Percentiles rank a stretch among this genome's conserved stretches.
Conservation (phyloP, 1,140 invertebrate species). For the Lepeophtheirus salmonis region DNA sequence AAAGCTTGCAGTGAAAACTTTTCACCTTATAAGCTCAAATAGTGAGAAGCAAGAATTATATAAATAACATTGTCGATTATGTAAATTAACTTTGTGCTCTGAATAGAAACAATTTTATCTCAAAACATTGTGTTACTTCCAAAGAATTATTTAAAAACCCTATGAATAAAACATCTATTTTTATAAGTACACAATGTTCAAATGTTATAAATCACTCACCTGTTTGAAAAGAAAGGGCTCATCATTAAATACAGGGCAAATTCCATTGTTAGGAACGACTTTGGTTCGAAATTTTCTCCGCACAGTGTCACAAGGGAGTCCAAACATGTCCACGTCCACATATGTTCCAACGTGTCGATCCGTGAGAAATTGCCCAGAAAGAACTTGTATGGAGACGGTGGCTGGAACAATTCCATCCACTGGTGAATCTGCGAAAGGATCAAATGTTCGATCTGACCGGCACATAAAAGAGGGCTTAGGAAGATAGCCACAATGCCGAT, state of each 20-base stretch:
- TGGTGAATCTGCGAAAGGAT: constrained; percentile 95
- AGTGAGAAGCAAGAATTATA: too few relatives aligned
- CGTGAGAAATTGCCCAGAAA: constrained; percentile 76
- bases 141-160: too few relatives aligned
- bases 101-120: too few relatives aligned
- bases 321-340: constrained; percentile 98
- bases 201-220: too few relatives aligned
- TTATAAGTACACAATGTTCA: too few relatives aligned
- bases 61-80: too few relatives aligned
- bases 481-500: constrained; percentile 74
- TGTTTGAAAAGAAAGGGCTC: constrained; percentile 61
- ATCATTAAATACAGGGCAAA: constrained; percentile 61
- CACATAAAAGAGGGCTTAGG: constrained; percentile 98
- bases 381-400: constrained; percentile 52
- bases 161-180: too few relatives aligned
- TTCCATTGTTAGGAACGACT: constrained; percentile 81
- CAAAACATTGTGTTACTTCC: too few relatives aligned
- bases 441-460: constrained; percentile 72
- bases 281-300: constrained; percentile 85
- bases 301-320: constrained; percentile 91
- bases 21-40: too few relatives aligned
- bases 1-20: too few relatives aligned
- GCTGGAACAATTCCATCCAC: constrained; percentile 99
- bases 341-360: constrained; percentile 91
- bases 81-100: too few relatives aligned